These are phyloP conservation scores for Tipula lateralis DNA, from an alignment of 2,888 invertebrate species.

Conservation along the genomic window DNA sequence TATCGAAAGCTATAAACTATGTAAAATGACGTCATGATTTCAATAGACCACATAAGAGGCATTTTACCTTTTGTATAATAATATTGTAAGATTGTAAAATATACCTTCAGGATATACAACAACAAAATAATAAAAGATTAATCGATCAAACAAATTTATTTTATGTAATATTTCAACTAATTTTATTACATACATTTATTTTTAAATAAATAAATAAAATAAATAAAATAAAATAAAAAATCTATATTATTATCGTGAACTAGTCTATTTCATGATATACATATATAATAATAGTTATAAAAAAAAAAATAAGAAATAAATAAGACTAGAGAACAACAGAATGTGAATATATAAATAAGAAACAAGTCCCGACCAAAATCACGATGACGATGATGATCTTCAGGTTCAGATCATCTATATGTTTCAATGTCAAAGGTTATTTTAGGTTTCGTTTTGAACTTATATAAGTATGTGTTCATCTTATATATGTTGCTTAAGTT, in stretches of 20 bases:
- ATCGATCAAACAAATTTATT: conserved; percentile 2
- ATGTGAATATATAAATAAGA: not conserved
- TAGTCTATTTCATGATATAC: not conserved
- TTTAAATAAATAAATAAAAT: not conserved
- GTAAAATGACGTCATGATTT: not conserved
- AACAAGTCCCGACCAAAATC: not conserved
- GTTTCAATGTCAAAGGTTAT: not conserved
- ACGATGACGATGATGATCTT: not conserved
- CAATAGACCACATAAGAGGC: not conserved
- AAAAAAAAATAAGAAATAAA: not conserved
- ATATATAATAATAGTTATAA: not conserved
- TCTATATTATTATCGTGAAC: not conserved
- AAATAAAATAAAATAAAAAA: not conserved
- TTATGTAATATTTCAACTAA: not conserved
- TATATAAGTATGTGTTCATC: no score
- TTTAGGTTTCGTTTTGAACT: not conserved
- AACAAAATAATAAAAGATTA: not conserved
- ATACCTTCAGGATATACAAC: not conserved
- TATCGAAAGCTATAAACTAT: no score
- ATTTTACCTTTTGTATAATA: not conserved
- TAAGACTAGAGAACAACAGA: not conserved
- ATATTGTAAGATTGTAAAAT: not conserved
- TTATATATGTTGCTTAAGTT: no score
- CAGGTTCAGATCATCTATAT: not conserved
- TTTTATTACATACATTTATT: not conserved